Conservation (phyloP, 2,797 vertebrate genomes). For the Hydrocynus forskahlii region DNA sequence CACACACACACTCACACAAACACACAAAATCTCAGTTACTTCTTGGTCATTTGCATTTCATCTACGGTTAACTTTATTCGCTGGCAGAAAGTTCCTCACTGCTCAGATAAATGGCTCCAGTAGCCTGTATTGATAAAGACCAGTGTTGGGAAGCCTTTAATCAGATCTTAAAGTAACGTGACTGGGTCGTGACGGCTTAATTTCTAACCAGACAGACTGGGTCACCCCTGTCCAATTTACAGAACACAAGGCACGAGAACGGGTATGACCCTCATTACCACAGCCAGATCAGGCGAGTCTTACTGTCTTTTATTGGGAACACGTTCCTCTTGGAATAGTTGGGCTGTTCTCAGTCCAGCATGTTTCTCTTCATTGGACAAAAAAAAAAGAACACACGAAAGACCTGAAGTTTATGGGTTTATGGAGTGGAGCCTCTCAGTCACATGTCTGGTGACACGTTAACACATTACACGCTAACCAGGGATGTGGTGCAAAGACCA, state of each 20-base stretch:
- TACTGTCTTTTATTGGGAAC: neutral
- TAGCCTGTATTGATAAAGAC: no score
- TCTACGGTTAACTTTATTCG: no score
- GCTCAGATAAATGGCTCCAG: no score
- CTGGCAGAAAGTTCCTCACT: no score
- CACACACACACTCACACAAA: no score
- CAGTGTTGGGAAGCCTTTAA: neutral
- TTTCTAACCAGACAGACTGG: neutral
- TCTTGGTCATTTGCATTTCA: no score
- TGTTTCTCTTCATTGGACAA: neutral
- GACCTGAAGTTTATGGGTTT: neutral
- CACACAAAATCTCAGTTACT: no score
- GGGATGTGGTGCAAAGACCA: no score
- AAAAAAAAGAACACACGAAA: neutral
- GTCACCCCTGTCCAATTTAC: constrained; percentile 10
- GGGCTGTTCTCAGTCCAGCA: no score
- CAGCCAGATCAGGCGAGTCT: neutral
- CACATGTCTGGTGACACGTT: neutral
- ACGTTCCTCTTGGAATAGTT: no score
- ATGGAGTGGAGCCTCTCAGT: neutral
- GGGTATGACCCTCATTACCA: constrained; percentile 2
- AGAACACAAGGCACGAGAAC: neutral
- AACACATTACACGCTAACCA: neutral
- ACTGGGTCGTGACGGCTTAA: neutral
- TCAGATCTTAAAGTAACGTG: neutral